A percentile compares a stretch with the other conserved stretches of the same genome.
These are phyloP conservation scores for Spialia ferax DNA, from an alignment of 2,888 invertebrate genomes.

Conservation along the genomic window DNA sequence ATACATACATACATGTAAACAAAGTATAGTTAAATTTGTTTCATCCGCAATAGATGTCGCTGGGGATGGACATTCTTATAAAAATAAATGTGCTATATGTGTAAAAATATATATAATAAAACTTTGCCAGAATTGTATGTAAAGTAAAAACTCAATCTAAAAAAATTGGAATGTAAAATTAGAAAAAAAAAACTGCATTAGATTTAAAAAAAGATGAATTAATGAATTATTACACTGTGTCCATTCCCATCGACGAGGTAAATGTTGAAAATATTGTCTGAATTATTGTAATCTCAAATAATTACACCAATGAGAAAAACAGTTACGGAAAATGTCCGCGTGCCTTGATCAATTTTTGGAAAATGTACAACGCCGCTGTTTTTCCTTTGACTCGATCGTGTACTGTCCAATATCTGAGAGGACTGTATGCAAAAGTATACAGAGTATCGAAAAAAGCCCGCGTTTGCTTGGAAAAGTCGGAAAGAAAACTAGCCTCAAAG, in stretches of 20 bases:
- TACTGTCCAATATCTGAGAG: constrained; percentile 5
- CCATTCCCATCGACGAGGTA: constrained; percentile 8
- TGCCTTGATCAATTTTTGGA: constrained; percentile 24
- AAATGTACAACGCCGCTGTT: constrained; percentile 13
- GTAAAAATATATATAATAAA: too few relatives aligned
- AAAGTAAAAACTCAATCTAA: too few relatives aligned
- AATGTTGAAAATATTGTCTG: neutral
- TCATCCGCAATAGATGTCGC: neutral
- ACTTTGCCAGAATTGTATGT: too few relatives aligned
- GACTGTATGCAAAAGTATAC: neutral
- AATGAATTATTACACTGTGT: neutral
- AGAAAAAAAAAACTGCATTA: too few relatives aligned
- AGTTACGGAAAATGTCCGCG: constrained; percentile 35
- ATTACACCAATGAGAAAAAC: constrained; percentile 18
- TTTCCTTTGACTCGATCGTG: constrained; percentile 7
- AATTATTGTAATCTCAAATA: neutral
- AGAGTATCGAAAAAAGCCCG: too few relatives aligned
- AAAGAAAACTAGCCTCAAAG: too few relatives aligned
- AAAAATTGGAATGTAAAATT: too few relatives aligned
- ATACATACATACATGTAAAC: neutral
- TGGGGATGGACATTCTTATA: neutral
- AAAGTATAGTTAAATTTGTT: neutral
- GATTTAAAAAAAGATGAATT: neutral
- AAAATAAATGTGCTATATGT: neutral
- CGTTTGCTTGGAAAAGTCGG: too few relatives aligned